Evolutionary conservation across 2,888 invertebrate species (phyloP).

Genomic region (Ceratothoa steindachneri): DNA sequence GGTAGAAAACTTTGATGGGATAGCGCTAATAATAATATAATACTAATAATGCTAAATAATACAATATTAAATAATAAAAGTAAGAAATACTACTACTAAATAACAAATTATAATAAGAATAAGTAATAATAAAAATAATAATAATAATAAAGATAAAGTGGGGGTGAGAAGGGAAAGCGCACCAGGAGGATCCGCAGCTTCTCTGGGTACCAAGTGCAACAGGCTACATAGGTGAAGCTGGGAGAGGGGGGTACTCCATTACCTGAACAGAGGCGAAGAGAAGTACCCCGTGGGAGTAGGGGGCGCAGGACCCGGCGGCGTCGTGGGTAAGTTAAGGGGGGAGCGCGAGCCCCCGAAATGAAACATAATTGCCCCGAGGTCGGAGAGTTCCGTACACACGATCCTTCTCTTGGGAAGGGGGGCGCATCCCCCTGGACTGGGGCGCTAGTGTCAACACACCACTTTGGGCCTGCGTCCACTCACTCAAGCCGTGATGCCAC

Average conservation of each 20-base stretch:
- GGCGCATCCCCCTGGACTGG: not conserved
- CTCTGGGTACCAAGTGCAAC: too few species aligned
- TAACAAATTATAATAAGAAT: too few species aligned
- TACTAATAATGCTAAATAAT: too few species aligned
- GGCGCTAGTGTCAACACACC: not conserved
- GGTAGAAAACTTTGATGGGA: too few species aligned
- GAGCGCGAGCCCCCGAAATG: constrained; percentile 23
- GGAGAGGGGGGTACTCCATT: not conserved
- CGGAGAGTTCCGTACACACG: not conserved
- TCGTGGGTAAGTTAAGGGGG: constrained; percentile 18
- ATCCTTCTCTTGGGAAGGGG: not conserved
- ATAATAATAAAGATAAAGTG: too few species aligned
- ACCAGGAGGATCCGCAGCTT: too few species aligned
- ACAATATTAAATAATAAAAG: too few species aligned
- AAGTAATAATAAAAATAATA: too few species aligned
- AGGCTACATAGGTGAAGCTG: not conserved
- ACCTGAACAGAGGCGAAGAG: not conserved
- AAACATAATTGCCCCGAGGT: not conserved
- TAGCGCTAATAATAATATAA: too few species aligned
- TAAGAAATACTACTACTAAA: too few species aligned
- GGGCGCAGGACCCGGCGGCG: constrained; percentile 28
- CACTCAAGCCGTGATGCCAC: not conserved
- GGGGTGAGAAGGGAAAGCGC: not conserved
- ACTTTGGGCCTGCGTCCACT: not conserved
- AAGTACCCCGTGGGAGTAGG: constrained; percentile 27